A percentile compares a stretch with the other conserved stretches of the same genome.
phyloP scores from a whole-genome alignment of 1,140 invertebrate genomes.

The Dreissena polymorpha region DNA sequence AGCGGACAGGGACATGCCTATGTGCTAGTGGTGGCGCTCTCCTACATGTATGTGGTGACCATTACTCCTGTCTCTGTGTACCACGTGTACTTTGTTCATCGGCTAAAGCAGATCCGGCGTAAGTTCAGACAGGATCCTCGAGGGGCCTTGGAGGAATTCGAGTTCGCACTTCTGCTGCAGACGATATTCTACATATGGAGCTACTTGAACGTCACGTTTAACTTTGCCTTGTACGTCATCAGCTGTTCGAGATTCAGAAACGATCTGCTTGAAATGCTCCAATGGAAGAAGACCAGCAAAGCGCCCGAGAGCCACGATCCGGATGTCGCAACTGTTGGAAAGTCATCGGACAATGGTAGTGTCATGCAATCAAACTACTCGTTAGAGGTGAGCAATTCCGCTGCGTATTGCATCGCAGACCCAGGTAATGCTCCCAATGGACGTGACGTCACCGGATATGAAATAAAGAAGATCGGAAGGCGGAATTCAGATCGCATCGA shows the following conservation, averaged over 20 bases:
- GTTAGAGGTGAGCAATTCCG: too few relatives aligned
- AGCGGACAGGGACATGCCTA: not conserved
- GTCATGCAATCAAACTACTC: too few relatives aligned
- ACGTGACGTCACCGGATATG: too few relatives aligned
- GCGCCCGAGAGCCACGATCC: too few relatives aligned
- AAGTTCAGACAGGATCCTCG: not conserved
- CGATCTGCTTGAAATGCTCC: slow-evolving; percentile 15
- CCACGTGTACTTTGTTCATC: slow-evolving; percentile 15
- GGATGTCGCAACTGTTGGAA: too few relatives aligned
- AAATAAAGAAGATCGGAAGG: too few relatives aligned
- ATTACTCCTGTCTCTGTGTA: slow-evolving; percentile 27
- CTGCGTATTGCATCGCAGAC: too few relatives aligned
- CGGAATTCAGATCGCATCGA: too few relatives aligned
- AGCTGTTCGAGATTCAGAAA: slow-evolving; percentile 35
- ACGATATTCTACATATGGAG: slow-evolving; percentile 28
- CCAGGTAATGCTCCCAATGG: too few relatives aligned
- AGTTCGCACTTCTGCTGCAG: slow-evolving; percentile 21
- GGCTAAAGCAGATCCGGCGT: not conserved
- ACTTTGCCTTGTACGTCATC: slow-evolving; percentile 45
- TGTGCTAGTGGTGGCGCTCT: slow-evolving; percentile 17
- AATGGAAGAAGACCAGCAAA: not conserved
- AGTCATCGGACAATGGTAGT: too few relatives aligned
- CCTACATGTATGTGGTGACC: slow-evolving; percentile 26
- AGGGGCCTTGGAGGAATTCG: slow-evolving; percentile 18
- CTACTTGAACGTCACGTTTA: slow-evolving; percentile 37